Evolutionary conservation across 2,888 invertebrate species (phyloP).

Genomic region (Mesorhabditis spiculigera): DNA sequence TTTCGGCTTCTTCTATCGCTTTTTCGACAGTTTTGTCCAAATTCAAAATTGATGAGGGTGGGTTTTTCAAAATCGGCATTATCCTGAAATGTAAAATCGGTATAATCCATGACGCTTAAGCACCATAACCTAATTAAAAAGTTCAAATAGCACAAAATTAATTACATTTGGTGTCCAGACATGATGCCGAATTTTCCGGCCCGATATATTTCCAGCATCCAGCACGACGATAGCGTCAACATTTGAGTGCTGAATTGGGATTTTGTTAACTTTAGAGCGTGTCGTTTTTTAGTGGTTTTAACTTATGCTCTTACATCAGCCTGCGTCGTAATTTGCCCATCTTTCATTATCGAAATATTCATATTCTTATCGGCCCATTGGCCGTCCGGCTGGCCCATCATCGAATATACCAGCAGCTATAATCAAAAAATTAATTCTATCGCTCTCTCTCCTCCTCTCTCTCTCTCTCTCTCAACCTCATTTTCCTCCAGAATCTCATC

Average conservation of each 20-base stretch:
- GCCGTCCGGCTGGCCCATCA: slow-evolving; percentile 65
- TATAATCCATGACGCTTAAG: no score
- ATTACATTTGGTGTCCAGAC: slow-evolving; percentile 31
- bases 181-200: slow-evolving; percentile 22
- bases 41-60: slow-evolving; percentile 63
- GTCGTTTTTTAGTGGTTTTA: neutral
- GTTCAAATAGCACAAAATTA: neutral
- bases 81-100: neutral
- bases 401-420: slow-evolving; percentile 52
- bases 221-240: slow-evolving; percentile 43
- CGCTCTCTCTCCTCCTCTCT: slow-evolving; percentile 20
- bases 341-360: slow-evolving; percentile 37
- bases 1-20: slow-evolving; percentile 62
- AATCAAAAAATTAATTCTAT: slow-evolving; percentile 46
- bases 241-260: slow-evolving; percentile 37
- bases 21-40: slow-evolving; percentile 61
- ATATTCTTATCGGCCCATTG: slow-evolving; percentile 69
- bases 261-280: no score
- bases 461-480: slow-evolving; percentile 8
- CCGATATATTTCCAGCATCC: slow-evolving; percentile 36
- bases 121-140: no score
- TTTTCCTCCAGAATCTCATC: slow-evolving; percentile 30
- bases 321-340: slow-evolving; percentile 58
- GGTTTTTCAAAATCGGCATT: slow-evolving; percentile 50
- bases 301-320: slow-evolving; percentile 67